Percentiles rank a stretch among this genome's conserved stretches.
These are phyloP conservation scores for Spizaetus ornatus DNA, from an alignment of 2,113 vertebrate genomes.

Conservation along the genomic window DNA sequence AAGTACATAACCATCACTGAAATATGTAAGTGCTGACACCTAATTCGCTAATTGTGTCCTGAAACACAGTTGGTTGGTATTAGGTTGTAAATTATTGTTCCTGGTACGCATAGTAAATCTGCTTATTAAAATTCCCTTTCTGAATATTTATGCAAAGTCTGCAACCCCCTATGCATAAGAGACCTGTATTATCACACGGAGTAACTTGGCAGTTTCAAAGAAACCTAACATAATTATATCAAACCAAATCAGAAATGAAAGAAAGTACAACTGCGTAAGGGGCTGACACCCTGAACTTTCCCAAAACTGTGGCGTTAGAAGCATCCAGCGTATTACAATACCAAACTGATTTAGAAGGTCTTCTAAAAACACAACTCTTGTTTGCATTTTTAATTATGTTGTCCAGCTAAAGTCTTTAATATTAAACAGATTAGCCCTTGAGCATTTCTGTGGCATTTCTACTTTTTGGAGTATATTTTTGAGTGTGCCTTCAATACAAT, in stretches of 20 bases:
- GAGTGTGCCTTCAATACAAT: not conserved
- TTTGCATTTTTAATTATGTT: not conserved
- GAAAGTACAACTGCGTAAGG: not conserved
- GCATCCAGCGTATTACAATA: not conserved
- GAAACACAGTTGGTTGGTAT: slow-evolving; percentile 10
- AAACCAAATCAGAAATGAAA: slow-evolving; percentile 13
- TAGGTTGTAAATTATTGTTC: slow-evolving; percentile 41
- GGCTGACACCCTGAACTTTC: not conserved
- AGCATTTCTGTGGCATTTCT: not conserved
- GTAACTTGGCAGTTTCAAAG: slow-evolving; percentile 20
- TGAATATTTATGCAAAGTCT: slow-evolving; percentile 47
- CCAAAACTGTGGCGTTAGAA: not conserved
- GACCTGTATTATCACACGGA: slow-evolving; percentile 27
- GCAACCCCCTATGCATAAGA: slow-evolving; percentile 22
- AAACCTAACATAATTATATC: slow-evolving; percentile 22
- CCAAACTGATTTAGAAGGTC: not conserved
- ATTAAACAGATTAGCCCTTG: not conserved
- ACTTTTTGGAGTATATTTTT: not conserved
- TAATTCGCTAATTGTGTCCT: slow-evolving; percentile 17
- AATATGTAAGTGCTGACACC: not conserved
- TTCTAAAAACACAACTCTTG: not conserved
- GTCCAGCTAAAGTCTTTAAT: not conserved
- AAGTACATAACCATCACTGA: not conserved
- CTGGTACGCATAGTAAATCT: not conserved
- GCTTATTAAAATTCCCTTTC: slow-evolving; percentile 39